These are phyloP conservation scores for Gortyna flavago DNA, from an alignment of 2,888 invertebrate genomes.

Conservation along the genomic window DNA sequence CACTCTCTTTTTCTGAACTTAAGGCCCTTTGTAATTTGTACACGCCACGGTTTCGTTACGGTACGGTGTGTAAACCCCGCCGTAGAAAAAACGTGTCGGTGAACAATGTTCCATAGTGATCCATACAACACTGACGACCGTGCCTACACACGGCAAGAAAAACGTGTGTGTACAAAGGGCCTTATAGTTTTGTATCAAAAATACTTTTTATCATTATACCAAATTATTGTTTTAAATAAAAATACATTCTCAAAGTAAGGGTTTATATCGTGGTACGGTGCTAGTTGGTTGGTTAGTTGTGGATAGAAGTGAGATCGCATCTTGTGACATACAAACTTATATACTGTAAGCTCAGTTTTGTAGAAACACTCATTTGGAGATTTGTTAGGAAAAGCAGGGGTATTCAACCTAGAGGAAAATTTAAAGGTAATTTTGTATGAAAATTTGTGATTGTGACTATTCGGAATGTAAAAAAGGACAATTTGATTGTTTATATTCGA, in stretches of 20 bases:
- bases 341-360: conserved; percentile 16
- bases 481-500: conserved; percentile 32
- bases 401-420: conserved; percentile 33
- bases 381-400: conserved; percentile 28
- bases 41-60: not conserved
- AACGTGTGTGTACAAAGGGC: too few species aligned
- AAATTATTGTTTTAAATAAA: conserved; percentile 22
- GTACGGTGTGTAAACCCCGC: not conserved
- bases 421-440: conserved; percentile 13
- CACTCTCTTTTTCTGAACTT: not conserved
- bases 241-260: conserved; percentile 65
- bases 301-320: conserved; percentile 62
- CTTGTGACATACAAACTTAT: conserved; percentile 25
- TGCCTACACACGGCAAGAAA: too few species aligned
- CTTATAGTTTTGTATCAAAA: not conserved
- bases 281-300: conserved; percentile 51
- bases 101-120: too few species aligned
- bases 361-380: conserved; percentile 21
- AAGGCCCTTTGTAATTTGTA: not conserved
- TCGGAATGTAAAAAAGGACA: conserved; percentile 15
- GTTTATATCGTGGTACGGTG: conserved; percentile 67
- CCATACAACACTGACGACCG: too few species aligned
- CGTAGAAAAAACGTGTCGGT: not conserved
- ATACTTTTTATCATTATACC: conserved; percentile 8
- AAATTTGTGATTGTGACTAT: conserved; percentile 12